Base-by-base conservation (phyloP, 2,113 vertebrate genomes). In the Rhinopomastus cyanomelas region DNA sequence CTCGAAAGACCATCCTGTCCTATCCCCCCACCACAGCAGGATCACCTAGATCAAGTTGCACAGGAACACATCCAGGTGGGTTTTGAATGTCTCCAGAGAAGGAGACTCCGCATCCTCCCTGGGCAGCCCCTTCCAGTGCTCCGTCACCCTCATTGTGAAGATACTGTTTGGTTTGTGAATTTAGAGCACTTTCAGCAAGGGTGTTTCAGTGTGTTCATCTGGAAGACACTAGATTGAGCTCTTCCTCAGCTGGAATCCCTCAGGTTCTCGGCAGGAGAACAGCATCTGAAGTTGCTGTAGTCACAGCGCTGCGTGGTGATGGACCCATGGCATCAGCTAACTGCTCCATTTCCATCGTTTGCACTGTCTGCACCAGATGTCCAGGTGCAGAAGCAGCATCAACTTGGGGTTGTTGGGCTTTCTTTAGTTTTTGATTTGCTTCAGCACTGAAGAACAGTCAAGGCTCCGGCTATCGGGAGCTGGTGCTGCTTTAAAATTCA, bases 381-480 rank as follows among this genome's bases (percentile, higher is more conserved):
- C 66, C 62, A 29, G 5, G 4, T 49, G 72, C 37, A 46, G 59
- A 39, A 66, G 11, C 67, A 88, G 85, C 62, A 68, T 68, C 30
- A 53, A 69, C 22, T 80, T 37, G 16, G 3, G 21, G 29, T 46
- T 51, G 32, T 17, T 14, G n/a, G 16, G 36, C 22, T 27, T 39
- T 29, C 7, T 30, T 29, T 34, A 51, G 49, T 23, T 12, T 51
- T 68, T 66, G 12, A 6, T 85, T 61, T 48, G 8, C 27, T 62
- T 88, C 61, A 56, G 4, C 56, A 42, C 42, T 80, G 57, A 82
- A 88, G 66, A 85, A 44, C 74, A 49, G 69, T 39, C 59, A 51
- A 80, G 55, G 59, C 87, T 93, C 90, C 77, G 81, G 82, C 61
- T 91, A 95, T 78, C 66, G 64, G 92, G 91, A 92, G 93, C 60